These are phyloP conservation scores for Agrotis puta DNA, from an alignment of 2,888 invertebrate genomes.

Conservation along the genomic window DNA sequence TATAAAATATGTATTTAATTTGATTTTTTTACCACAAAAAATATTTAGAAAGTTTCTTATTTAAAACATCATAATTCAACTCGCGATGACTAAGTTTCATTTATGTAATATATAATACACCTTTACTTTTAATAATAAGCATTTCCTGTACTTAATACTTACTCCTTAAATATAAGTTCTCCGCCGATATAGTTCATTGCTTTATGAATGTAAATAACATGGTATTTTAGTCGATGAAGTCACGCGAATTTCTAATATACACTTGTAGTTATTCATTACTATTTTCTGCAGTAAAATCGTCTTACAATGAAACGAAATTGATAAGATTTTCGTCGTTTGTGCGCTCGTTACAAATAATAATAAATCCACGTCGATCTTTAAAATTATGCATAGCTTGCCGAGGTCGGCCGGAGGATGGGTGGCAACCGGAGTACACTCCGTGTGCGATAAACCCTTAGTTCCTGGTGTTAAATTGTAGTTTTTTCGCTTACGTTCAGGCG, in stretches of 20 bases:
- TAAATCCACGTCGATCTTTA: too few relatives aligned
- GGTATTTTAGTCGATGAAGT: constrained; percentile 1
- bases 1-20: too few relatives aligned
- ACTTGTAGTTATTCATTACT: not conserved
- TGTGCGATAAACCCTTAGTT: too few relatives aligned
- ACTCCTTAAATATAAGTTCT: constrained; percentile 17
- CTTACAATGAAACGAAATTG: not conserved
- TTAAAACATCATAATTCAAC: constrained; percentile 1
- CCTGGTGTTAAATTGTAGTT: too few relatives aligned
- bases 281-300: not conserved
- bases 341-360: too few relatives aligned
- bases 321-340: too few relatives aligned
- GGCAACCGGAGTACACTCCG: too few relatives aligned
- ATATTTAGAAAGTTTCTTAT: not conserved
- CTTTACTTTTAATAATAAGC: not conserved
- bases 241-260: constrained; percentile 14
- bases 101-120: not conserved
- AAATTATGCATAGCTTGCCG: too few relatives aligned
- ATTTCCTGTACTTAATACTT: constrained; percentile 14
- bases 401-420: too few relatives aligned
- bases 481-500: too few relatives aligned
- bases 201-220: constrained; percentile 34
- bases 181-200: not conserved
- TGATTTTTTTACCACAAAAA: not conserved
- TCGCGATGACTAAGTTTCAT: not conserved